Conservation (phyloP, 2,888 invertebrate species). For the Tanypteryx hageni region DNA sequence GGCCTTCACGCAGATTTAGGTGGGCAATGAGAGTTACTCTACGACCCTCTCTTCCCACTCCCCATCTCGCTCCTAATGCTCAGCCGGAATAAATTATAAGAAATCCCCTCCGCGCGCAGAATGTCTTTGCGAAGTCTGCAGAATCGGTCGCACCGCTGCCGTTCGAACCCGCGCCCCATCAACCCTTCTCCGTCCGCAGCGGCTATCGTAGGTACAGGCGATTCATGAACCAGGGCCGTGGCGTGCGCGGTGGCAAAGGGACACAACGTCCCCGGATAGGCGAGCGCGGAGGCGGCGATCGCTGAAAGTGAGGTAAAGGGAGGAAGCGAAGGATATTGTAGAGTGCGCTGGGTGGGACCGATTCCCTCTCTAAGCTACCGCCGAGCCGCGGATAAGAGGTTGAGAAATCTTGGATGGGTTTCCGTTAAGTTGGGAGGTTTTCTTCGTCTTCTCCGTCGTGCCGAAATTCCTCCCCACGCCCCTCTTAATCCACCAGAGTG, state of each 20-base stretch:
- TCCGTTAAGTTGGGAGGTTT: conserved; percentile 42
- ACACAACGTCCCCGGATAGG: too few species aligned
- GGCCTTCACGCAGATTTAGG: conserved; percentile 2
- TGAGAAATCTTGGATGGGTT: conserved; percentile 9
- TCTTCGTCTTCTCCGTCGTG: neutral
- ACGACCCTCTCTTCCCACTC: neutral
- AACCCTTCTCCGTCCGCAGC: neutral
- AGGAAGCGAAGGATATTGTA: too few species aligned
- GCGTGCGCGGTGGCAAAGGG: too few species aligned
- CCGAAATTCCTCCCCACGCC: neutral
- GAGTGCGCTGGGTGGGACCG: too few species aligned
- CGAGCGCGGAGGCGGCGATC: too few species aligned
- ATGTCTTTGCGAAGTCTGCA: conserved; percentile 23
- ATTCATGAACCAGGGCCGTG: too few species aligned
- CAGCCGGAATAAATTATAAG: conserved; percentile 27
- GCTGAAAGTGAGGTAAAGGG: too few species aligned
- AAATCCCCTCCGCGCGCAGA: neutral
- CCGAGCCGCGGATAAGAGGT: neutral
- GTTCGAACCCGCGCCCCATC: neutral
- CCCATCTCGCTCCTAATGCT: neutral
- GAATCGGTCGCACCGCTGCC: neutral
- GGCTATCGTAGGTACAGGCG: too few species aligned
- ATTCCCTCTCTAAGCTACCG: neutral
- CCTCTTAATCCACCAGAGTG: conserved; percentile 47
- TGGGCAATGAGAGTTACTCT: neutral